Base-by-base conservation (phyloP, 2,113 vertebrate species). In the Nannobrachium achirus region DNA sequence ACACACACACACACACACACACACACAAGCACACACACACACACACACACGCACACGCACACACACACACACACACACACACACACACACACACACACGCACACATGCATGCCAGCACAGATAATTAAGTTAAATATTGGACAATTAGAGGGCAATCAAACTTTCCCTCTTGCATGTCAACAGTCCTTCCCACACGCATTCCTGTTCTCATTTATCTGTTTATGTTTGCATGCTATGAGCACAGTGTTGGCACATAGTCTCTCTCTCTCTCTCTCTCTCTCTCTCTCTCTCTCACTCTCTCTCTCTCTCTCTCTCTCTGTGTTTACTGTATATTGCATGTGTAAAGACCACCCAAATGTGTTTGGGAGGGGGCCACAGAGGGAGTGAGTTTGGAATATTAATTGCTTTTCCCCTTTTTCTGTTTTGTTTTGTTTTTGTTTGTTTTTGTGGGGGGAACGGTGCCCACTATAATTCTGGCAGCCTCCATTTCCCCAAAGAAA, bases 261-360 rank as follows among this genome's bases (percentile, higher is more conserved):
- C 15, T 62, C 18, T 67, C 49, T 50, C 8, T 63, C 46, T 19
- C 20, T 2, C 39, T 49, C 40, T 45, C 56, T 51, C 39, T 55
- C 56, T 62, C 57, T 72, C 20, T 62, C 46, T 73, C 55, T 66
- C 56, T 58, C 63, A 63, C 63, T 69, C 66, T 69, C 65, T 69
- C 66, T 58, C 75, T 63, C 16, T 48, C 58, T 61, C 16, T 20
- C 10, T 61, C 11, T 46, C 40, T 45, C 61, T 82, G 67, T 75
- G 68, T 79, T 58, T 75, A 72, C 14, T 25, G 75, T 57, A 50
- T 70, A 89, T 88, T 82, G 78, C 86, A 88, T 90, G 61, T 85
- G 80, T 88, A 91, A 90, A 78, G 89, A 84, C 88, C 87, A 88
- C 89, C 88, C 86, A 71, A 1, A 33, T 80, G 67, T 69, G 84